These are phyloP conservation scores for Elymnias hypermnestra DNA, from an alignment of 1,140 invertebrate species.

Conservation along the genomic window DNA sequence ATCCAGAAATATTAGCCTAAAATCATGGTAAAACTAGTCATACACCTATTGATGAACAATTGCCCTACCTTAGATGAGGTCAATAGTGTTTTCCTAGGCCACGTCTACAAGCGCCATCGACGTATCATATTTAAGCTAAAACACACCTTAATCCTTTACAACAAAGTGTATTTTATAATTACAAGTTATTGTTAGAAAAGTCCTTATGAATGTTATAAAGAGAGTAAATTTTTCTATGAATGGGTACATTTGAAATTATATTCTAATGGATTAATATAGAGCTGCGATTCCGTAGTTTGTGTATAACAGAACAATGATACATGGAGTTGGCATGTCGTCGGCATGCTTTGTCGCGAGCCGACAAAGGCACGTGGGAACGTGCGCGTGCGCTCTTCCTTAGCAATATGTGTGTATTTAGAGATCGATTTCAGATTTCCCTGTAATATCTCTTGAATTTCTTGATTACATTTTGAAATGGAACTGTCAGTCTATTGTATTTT, in stretches of 20 bases:
- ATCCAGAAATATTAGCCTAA: neutral
- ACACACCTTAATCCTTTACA: constrained; percentile 11
- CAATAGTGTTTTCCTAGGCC: constrained; percentile 37
- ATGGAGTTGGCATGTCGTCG: constrained; percentile 45
- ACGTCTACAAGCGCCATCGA: constrained; percentile 21
- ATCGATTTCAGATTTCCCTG: too few species aligned
- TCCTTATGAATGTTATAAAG: constrained; percentile 12
- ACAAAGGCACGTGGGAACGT: constrained; percentile 70
- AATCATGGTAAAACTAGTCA: constrained; percentile 24
- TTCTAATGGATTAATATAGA: neutral
- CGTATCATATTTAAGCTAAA: constrained; percentile 1
- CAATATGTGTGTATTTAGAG: constrained; percentile 16
- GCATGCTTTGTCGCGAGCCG: constrained; percentile 60
- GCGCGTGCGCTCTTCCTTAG: constrained; percentile 50
- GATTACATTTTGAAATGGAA: too few species aligned
- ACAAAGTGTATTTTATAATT: neutral
- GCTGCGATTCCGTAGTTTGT: neutral
- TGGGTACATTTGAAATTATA: constrained; percentile 4
- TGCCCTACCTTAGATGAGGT: constrained; percentile 70
- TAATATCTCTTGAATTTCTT: too few species aligned
- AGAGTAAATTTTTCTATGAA: constrained; percentile 13
- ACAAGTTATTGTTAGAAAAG: neutral
- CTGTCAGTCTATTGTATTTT: too few species aligned
- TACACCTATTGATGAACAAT: constrained; percentile 70
- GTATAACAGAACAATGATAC: constrained; percentile 18